These are phyloP conservation scores for Myiopsitta monachus DNA, from an alignment of 2,113 vertebrate species.

Conservation along the genomic window DNA sequence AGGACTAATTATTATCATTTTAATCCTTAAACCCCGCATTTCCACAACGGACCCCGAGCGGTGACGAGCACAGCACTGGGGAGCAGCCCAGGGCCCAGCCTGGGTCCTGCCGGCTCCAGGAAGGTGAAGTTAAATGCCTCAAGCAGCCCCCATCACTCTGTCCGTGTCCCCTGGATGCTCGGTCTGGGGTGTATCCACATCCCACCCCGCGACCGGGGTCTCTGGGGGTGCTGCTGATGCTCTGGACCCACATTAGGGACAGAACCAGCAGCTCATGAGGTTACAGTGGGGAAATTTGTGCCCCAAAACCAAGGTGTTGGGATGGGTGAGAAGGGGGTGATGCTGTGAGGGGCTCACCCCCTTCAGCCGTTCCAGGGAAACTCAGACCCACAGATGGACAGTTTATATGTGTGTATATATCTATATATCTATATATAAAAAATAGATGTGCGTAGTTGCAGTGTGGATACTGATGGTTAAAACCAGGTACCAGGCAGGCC, in stretches of 20 bases:
- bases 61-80: not conserved
- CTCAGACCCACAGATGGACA: not conserved
- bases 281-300: rapidly evolving
- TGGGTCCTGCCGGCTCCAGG: not conserved
- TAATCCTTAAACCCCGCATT: not conserved
- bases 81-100: not conserved
- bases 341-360: not conserved
- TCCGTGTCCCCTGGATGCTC: not conserved
- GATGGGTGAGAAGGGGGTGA: not conserved
- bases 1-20: rapidly evolving
- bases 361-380: not conserved
- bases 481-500: not conserved
- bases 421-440: not conserved
- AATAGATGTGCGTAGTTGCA: not conserved
- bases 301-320: not conserved
- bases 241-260: rapidly evolving
- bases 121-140: not conserved
- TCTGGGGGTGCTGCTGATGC: not conserved
- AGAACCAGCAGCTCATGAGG: not conserved
- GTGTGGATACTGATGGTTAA: not conserved
- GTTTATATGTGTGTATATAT: not conserved
- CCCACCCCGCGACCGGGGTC: not conserved
- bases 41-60: not conserved
- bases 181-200: rapidly evolving
- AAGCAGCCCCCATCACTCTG: not conserved